Evolutionary conservation across 2,113 vertebrate genomes (phyloP).

Genomic region (Phycodurus eques): DNA sequence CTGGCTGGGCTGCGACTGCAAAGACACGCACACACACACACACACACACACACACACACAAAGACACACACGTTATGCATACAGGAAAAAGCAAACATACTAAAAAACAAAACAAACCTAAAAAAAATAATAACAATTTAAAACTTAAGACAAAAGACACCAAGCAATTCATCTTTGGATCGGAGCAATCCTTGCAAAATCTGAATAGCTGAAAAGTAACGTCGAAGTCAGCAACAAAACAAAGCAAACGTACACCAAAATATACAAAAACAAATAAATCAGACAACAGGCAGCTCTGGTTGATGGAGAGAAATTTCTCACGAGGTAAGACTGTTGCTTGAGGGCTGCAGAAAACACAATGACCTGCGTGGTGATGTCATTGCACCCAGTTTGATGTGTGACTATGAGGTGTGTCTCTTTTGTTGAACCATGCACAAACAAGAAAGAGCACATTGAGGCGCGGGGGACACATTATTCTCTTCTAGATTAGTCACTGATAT

Average conservation of each 20-base stretch:
- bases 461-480: neutral
- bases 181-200: neutral
- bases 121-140: neutral
- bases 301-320: neutral
- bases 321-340: neutral
- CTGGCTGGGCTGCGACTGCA: constrained; percentile 67
- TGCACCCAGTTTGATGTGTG: neutral
- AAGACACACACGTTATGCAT: constrained; percentile 12
- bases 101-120: neutral
- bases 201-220: too few species aligned
- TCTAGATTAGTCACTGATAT: neutral
- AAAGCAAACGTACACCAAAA: neutral
- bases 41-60: constrained; percentile 15
- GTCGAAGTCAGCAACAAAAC: neutral
- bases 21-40: constrained; percentile 24
- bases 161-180: neutral
- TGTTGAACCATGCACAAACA: neutral
- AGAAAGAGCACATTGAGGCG: neutral
- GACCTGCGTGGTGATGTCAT: neutral
- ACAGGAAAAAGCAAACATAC: constrained; percentile 1
- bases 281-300: neutral
- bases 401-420: neutral
- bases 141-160: constrained; percentile 5
- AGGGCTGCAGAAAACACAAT: neutral
- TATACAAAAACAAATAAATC: constrained; percentile 6